These are phyloP conservation scores for Argyrosomus japonicus DNA, from an alignment of 2,113 vertebrate genomes.

Conservation along the genomic window DNA sequence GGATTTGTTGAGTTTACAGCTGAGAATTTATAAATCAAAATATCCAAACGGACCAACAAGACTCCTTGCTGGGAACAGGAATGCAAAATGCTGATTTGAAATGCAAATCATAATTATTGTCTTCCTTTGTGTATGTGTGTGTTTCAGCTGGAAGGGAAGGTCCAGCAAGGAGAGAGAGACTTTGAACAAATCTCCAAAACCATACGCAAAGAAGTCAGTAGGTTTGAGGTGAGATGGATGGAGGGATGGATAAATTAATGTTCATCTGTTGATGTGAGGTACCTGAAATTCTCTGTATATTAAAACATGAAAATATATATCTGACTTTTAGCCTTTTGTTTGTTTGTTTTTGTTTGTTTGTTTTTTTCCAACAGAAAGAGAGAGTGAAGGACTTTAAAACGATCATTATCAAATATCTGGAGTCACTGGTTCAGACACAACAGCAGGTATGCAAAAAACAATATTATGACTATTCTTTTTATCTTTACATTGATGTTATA, in stretches of 20 bases:
- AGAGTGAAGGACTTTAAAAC: conserved; percentile 98
- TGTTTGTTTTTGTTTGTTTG: background rate
- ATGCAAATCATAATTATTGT: background rate
- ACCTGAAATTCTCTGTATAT: background rate
- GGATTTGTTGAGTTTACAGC: background rate
- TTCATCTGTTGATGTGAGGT: background rate
- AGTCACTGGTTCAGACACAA: conserved; percentile 96
- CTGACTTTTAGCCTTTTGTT: background rate
- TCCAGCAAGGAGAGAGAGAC: conserved; percentile 97
- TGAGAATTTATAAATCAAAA: background rate
- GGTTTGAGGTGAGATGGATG: conserved; percentile 91
- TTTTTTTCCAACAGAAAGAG: conserved; percentile 88
- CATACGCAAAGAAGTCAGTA: conserved; percentile 95
- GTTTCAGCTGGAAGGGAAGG: conserved; percentile 95
- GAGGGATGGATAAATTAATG: background rate
- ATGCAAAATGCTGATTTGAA: background rate
- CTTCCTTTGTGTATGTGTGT: conserved; percentile 49
- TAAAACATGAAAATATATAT: no score
- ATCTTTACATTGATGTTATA: background rate
- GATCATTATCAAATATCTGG: conserved; percentile 96
- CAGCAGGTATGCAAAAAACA: conserved; percentile 89
- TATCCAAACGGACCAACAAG: background rate
- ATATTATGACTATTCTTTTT: background rate
- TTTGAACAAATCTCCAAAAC: conserved; percentile 99
- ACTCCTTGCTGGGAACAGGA: no score